Base-by-base conservation (phyloP, 1,140 invertebrate genomes). In the Drosophila persimilis region DNA sequence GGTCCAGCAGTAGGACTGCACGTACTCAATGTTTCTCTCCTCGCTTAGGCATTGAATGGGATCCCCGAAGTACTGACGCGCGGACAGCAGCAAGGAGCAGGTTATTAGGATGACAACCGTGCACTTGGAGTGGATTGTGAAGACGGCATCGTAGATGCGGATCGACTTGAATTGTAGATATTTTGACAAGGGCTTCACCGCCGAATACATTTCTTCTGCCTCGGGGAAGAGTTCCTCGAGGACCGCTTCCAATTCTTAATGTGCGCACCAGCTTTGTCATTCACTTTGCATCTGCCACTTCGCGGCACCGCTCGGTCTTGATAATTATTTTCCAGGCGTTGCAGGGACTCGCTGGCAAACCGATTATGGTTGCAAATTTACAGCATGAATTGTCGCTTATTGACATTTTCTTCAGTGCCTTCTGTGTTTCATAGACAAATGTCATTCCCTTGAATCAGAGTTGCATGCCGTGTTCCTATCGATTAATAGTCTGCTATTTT, bases 1-100 rank as follows among this genome's bases (percentile, higher is more conserved):
- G 58, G 96, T 95, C 95, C 95, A 96, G 90, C 96, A 97, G 78
- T 94, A 96, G 17, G 93, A 94, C 74, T 96, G 94, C 53, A 96
- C 93, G 15, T 94, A 93, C 64, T 95, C 92, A 61, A 93, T 93
- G 41, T 93, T 90, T 56, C 85, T 84, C 44, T 93, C 92, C 63
- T 92, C 93, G 43, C 90, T 90, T 72, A 95, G 93, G 75, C 95
- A 95, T 59, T 94, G 92, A 2, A 95, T 95, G 0, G 95, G 95
- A 78, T 95, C 94, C 0, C 95, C 95, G 54, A 96, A 95, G 77
- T 95, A 95, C 79, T 95, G 94, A 67, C 95, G 95, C 1, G 93
- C 93, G 48, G 94, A 94, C 0, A 95, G 92, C 59, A 95, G 80
- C 44, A 95, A 80, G 1, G 94, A 94, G 86, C 94, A 95, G 11